These are phyloP conservation scores for Neoitamus cyanurus DNA, from an alignment of 2,888 invertebrate species.

Conservation along the genomic window DNA sequence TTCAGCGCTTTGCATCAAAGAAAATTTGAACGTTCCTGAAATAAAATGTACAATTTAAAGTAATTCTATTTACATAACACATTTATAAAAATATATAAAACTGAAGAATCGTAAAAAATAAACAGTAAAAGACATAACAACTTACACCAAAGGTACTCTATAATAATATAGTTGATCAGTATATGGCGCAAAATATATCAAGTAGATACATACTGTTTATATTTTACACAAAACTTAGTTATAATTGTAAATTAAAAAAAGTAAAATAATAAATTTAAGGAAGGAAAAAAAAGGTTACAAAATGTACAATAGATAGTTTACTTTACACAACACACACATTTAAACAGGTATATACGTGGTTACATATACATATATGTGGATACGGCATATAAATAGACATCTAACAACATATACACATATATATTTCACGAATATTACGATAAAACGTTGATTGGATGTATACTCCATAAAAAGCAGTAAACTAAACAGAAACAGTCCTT, in stretches of 20 bases:
- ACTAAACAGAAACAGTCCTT: background rate
- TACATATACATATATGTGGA: conserved; percentile 17
- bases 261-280: background rate
- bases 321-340: conserved; percentile 48
- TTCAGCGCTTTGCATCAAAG: background rate
- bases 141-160: background rate
- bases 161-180: background rate
- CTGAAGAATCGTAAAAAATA: background rate
- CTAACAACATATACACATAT: conserved; percentile 31
- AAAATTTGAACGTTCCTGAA: background rate
- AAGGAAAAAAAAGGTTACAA: background rate
- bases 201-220: background rate
- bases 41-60: background rate
- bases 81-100: background rate
- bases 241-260: background rate
- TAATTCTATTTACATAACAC: background rate
- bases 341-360: conserved; percentile 19
- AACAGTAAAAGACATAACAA: background rate
- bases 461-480: conserved; percentile 30
- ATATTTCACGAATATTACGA: conserved; percentile 13
- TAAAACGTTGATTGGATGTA: conserved; percentile 16
- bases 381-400: conserved; percentile 17
- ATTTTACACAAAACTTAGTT: background rate
- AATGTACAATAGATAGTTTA: conserved; percentile 35
- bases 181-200: too few species aligned